These are phyloP conservation scores for Rhynchonema sp. DNA, from an alignment of 2,888 invertebrate genomes.

Conservation along the genomic window DNA sequence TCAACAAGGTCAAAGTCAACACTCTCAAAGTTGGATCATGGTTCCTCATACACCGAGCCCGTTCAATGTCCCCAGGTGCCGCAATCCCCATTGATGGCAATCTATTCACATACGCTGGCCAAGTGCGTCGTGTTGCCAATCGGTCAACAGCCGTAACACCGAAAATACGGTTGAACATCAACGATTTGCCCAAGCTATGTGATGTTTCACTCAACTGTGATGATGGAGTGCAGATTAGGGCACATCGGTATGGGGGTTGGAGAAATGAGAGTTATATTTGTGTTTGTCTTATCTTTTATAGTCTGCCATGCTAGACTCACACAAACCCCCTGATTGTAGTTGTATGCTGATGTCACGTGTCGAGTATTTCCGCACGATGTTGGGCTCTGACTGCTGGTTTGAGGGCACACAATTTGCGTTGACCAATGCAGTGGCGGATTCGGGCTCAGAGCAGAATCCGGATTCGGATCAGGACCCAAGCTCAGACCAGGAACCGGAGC, in stretches of 20 bases:
- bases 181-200: slow-evolving; percentile 33
- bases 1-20: too few relatives aligned
- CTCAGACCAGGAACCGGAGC: background rate
- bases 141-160: slow-evolving; percentile 3
- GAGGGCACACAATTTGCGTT: background rate
- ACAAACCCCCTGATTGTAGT: too few relatives aligned
- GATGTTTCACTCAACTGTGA: slow-evolving; percentile 44
- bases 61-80: too few relatives aligned
- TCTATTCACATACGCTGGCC: too few relatives aligned
- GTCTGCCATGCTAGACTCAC: too few relatives aligned
- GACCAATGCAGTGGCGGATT: background rate
- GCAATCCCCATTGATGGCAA: too few relatives aligned
- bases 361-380: background rate
- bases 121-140: background rate
- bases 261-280: too few relatives aligned
- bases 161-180: background rate
- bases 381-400: background rate
- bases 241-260: background rate
- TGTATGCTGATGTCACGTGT: background rate
- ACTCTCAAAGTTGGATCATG: too few relatives aligned
- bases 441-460: slow-evolving; percentile 2
- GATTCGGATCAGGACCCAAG: background rate
- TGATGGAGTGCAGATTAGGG: slow-evolving; percentile 20
- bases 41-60: too few relatives aligned
- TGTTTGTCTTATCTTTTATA: too few relatives aligned